phyloP scores from a whole-genome alignment of 2,888 invertebrate genomes.

The Pseudanteris insignis region DNA sequence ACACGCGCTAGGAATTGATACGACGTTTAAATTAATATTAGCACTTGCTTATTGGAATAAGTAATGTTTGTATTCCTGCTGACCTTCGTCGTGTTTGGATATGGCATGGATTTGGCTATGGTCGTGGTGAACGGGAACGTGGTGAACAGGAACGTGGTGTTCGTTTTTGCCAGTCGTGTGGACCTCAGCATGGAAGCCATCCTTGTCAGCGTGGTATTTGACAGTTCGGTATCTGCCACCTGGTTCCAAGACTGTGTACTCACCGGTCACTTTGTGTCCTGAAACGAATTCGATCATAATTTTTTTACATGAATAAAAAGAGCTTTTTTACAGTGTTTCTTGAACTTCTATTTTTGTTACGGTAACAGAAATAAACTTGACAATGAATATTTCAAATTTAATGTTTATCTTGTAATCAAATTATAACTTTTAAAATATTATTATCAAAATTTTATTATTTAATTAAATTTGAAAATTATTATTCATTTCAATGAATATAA shows the following conservation, averaged over 20 bases:
- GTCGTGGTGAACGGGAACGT: slow-evolving; percentile 15
- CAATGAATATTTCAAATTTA: too few relatives aligned
- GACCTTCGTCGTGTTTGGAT: too few relatives aligned
- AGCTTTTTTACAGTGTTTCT: too few relatives aligned
- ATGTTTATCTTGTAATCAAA: too few relatives aligned
- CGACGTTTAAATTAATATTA: not conserved
- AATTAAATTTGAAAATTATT: too few relatives aligned
- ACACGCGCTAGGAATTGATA: slow-evolving; percentile 10
- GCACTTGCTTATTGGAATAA: too few relatives aligned
- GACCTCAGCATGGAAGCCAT: slow-evolving; percentile 64
- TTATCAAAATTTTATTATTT: too few relatives aligned
- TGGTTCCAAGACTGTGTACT: slow-evolving; percentile 64
- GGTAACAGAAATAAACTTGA: too few relatives aligned
- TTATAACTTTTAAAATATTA: too few relatives aligned
- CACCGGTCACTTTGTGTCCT: slow-evolving; percentile 62
- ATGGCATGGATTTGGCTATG: slow-evolving; percentile 1
- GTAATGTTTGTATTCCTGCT: too few relatives aligned
- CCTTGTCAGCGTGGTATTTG: slow-evolving; percentile 60
- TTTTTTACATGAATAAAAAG: not conserved
- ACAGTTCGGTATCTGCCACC: slow-evolving; percentile 63
- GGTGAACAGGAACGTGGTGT: slow-evolving; percentile 52
- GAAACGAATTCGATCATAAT: not conserved
- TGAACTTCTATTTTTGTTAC: too few relatives aligned
- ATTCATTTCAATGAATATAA: too few relatives aligned
- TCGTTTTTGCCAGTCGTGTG: slow-evolving; percentile 62